Evolutionary conservation across 1,140 invertebrate genomes (phyloP).

Genomic region (Oreohelix idahoensis): DNA sequence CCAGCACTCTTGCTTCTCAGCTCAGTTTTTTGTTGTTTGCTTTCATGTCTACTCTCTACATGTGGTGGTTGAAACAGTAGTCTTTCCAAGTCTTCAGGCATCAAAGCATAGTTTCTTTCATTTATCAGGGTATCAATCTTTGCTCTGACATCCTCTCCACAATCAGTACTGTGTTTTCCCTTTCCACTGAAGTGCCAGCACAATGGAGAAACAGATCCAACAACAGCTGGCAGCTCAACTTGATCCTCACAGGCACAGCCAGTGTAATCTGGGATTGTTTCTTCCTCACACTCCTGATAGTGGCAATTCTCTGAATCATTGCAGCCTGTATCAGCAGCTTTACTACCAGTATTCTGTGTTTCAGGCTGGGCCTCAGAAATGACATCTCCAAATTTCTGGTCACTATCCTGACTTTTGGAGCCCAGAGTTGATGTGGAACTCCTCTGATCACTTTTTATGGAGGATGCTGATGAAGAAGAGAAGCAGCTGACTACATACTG

Average conservation of each 20-base stretch:
- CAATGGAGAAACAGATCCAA: background rate
- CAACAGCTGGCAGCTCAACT: background rate
- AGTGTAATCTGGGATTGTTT: background rate
- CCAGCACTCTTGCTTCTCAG: background rate
- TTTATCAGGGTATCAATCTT: constrained; percentile 37
- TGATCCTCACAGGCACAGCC: background rate
- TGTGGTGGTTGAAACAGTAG: constrained; percentile 65
- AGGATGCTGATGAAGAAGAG: constrained; percentile 26
- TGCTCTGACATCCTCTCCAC: background rate
- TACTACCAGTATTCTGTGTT: too few relatives aligned
- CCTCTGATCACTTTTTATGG: constrained; percentile 32
- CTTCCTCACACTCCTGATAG: background rate
- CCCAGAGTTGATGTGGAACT: constrained; percentile 41
- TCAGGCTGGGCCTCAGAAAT: background rate
- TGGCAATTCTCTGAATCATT: background rate
- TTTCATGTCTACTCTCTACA: constrained; percentile 50
- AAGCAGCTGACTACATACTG: constrained; percentile 37
- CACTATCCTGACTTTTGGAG: constrained; percentile 18
- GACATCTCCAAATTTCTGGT: background rate
- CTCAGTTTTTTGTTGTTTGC: background rate
- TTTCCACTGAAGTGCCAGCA: background rate
- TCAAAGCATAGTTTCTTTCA: constrained; percentile 40
- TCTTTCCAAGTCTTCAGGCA: constrained; percentile 59
- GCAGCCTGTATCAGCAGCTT: background rate
- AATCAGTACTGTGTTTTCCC: background rate